Base-by-base conservation (phyloP, 2,888 invertebrate genomes). In the Tanytarsus gracilentus region DNA sequence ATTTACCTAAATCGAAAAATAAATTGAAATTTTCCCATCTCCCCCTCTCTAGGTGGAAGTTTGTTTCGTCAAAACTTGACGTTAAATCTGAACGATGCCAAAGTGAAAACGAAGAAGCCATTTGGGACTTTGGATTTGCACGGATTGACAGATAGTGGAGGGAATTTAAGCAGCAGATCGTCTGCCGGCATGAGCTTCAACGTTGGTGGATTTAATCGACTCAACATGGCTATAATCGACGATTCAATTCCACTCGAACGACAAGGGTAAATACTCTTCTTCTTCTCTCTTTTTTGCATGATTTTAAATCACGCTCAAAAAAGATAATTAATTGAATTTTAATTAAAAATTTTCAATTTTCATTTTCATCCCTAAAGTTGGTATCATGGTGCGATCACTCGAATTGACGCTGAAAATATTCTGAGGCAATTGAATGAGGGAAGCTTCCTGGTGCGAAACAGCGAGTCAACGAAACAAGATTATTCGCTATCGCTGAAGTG, bases 401-500 rank as follows among this genome's bases (percentile, higher is more conserved):
- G 96, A 68, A 80, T 88, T 62, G 93, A 95, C 74, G 96, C 96
- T 50, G 96, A 97, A 75, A 83, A 84, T 70, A 83, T 93, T 64
- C 78, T 97, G 53, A 78, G 90, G 67, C 80, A 88, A 60, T 80
- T 90, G 55, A 80, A 83, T 65, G 95, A 96, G 76, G 96, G 96
- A 64, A 93, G 92, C 68, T 97, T 94, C 75, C 79, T 97, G 67
- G 94, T 97, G 62, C 79, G 97, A 66, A 91, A 92, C 72, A 94
- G 94, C 72, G 94, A 96, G 75, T 92, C 93, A 61, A 88, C 90
- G 52, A 88, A 89, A 72, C 87, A 89, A 70, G 94, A 95, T 75
- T 96, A 91, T 73, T 95, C 95, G 11, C 79, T 96, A 61, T 94
- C 95, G 65, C 79, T 96, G 66, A 96, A 96, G 96, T 96, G 79